phyloP scores from a whole-genome alignment of 2,797 vertebrate species.

The Vespertilio murinus region DNA sequence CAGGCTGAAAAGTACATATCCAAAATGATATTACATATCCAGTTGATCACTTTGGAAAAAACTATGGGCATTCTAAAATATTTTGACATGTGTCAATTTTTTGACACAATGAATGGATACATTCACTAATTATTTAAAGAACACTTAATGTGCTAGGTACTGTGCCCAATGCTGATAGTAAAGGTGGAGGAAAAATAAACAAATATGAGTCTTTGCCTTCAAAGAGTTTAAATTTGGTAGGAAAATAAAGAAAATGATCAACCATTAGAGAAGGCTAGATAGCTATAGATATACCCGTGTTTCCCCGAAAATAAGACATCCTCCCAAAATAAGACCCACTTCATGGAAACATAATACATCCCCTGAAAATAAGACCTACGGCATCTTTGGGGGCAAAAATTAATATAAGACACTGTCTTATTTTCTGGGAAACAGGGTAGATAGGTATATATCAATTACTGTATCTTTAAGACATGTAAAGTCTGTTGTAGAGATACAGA shows the following conservation, averaged over 20 bases:
- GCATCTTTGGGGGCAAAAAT: no score
- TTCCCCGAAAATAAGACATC: no score
- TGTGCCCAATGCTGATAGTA: background rate
- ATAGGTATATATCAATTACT: background rate
- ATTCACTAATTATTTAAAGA: background rate
- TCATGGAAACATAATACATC: no score
- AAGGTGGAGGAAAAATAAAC: background rate
- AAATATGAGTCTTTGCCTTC: conserved; percentile 24
- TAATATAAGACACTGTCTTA: no score
- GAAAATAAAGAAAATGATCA: background rate
- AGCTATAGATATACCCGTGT: background rate
- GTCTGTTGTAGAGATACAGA: conserved; percentile 11
- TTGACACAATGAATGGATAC: background rate
- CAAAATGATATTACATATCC: background rate
- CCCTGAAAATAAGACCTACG: no score
- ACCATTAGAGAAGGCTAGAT: background rate
- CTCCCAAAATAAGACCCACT: no score
- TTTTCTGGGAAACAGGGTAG: no score
- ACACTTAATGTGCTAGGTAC: background rate
- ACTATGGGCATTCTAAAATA: conserved; percentile 28
- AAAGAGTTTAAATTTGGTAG: conserved; percentile 46
- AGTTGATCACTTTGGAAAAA: conserved; percentile 43
- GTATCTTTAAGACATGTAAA: conserved; percentile 31
- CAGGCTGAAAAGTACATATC: background rate
- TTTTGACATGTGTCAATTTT: conserved; percentile 18